These are phyloP conservation scores for Phortica variegata DNA, from an alignment of 1,140 invertebrate species.

Conservation along the genomic window DNA sequence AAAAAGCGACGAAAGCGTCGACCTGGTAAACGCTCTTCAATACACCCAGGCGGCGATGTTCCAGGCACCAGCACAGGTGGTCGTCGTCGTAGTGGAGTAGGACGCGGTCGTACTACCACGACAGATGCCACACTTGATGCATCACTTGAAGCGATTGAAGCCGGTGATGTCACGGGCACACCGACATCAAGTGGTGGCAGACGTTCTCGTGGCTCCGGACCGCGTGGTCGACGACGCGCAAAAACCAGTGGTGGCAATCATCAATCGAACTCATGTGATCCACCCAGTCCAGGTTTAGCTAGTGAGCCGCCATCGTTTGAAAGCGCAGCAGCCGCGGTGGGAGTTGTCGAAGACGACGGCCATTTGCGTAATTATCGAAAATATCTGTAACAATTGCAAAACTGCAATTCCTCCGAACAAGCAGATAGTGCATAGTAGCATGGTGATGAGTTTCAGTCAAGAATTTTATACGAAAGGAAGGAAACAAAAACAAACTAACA, in stretches of 20 bases:
- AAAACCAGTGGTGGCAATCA: constrained; percentile 18
- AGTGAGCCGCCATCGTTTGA: constrained; percentile 54
- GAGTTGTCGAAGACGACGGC: constrained; percentile 39
- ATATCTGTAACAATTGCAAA: constrained; percentile 47
- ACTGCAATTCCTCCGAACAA: constrained; percentile 5
- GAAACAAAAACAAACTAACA: constrained; percentile 7
- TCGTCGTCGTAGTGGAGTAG: constrained; percentile 29
- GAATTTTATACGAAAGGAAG: too few species aligned
- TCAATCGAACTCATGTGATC: constrained; percentile 31
- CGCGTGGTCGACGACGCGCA: constrained; percentile 41
- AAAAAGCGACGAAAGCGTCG: constrained; percentile 52
- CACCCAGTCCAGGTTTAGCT: constrained; percentile 38
- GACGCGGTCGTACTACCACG: constrained; percentile 33
- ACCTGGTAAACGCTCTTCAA: constrained; percentile 33
- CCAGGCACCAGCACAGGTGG: constrained; percentile 18
- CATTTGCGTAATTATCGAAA: constrained; percentile 55
- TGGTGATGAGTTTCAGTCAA: too few species aligned
- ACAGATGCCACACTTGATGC: constrained; percentile 40
- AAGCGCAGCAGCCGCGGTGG: constrained; percentile 49
- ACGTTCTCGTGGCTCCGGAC: constrained; percentile 37
- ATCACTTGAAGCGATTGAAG: constrained; percentile 44
- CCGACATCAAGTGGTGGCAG: constrained; percentile 20
- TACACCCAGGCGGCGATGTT: constrained; percentile 15
- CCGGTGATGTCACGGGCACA: constrained; percentile 28
- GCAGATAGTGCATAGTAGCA: too few species aligned